Conservation (phyloP, 2,888 invertebrate genomes). For the Yponomeuta plumbellus region DNA sequence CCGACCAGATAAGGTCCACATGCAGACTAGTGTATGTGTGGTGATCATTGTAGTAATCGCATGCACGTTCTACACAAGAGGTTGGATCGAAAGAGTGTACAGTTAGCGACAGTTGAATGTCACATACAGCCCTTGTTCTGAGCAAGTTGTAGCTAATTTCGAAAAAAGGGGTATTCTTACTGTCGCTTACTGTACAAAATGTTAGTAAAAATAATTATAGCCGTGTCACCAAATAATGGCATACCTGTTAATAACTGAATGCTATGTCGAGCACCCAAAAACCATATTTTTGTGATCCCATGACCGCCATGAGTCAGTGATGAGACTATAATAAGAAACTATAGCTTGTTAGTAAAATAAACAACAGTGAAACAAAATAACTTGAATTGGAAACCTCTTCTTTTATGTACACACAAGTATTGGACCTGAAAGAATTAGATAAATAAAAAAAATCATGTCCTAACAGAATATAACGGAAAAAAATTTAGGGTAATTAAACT, state of each 20-base stretch:
- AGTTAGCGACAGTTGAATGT: too few relatives aligned
- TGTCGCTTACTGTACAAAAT: not conserved
- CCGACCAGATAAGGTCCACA: constrained; percentile 23
- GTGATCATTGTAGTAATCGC: not conserved
- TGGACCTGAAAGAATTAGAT: not conserved
- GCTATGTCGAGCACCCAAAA: too few relatives aligned
- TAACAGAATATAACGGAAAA: too few relatives aligned
- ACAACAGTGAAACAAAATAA: constrained; percentile 3
- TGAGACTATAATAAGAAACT: not conserved
- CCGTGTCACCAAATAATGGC: not conserved
- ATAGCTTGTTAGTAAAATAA: constrained; percentile 4
- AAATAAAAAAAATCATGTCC: not conserved
- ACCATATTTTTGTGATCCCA: not conserved
- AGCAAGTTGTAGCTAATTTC: too few relatives aligned
- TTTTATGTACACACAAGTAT: not conserved
- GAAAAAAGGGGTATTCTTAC: too few relatives aligned
- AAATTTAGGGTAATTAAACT: too few relatives aligned
- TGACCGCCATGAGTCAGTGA: not conserved
- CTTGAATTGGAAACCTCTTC: constrained; percentile 3
- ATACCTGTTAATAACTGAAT: not conserved
- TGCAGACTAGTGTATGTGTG: not conserved
- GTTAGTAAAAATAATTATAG: not conserved
- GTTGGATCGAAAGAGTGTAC: not conserved
- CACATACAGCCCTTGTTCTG: too few relatives aligned
- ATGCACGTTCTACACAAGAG: not conserved